Conservation (phyloP, 1,140 invertebrate species). For the Zaprionus nigranus region DNA sequence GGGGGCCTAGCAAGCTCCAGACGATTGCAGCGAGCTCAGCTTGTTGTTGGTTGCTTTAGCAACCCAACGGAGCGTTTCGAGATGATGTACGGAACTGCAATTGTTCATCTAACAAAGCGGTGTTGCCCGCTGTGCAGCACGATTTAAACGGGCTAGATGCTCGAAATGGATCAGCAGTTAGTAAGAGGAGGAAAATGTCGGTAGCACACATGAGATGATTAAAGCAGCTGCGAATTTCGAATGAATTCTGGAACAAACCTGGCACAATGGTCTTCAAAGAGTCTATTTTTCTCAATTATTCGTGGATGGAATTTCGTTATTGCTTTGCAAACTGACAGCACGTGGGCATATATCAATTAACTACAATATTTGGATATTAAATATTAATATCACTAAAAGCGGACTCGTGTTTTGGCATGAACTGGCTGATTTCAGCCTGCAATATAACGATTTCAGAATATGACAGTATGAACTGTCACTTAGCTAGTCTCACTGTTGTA, state of each 20-base stretch:
- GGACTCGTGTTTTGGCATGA: not conserved
- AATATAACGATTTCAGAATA: conserved; percentile 30
- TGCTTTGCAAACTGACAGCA: conserved; percentile 9
- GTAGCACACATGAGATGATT: not conserved
- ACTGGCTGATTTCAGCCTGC: conserved; percentile 5
- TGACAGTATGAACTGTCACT: conserved; percentile 35
- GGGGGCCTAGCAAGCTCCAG: not conserved
- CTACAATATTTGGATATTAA: conserved; percentile 37
- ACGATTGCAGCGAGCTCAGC: not conserved
- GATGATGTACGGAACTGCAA: conserved; percentile 11
- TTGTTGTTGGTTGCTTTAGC: conserved; percentile 10
- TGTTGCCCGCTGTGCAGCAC: not conserved
- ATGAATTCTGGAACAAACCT: not conserved
- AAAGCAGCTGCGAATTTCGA: not conserved
- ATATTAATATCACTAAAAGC: conserved; percentile 12
- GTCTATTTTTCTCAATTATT: not conserved
- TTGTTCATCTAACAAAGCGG: conserved; percentile 5
- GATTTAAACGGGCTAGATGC: not conserved
- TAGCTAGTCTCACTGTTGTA: conserved; percentile 7
- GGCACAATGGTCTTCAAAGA: not conserved
- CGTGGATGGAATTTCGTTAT: not conserved
- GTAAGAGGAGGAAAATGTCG: not conserved
- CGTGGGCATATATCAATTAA: conserved; percentile 7
- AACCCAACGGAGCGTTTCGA: conserved; percentile 27
- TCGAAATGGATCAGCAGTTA: not conserved